A percentile compares a stretch with the other conserved stretches of the same genome.
Evolutionary conservation across 2,888 invertebrate genomes (phyloP).

Genomic region (Opisthograptis luteolata): DNA sequence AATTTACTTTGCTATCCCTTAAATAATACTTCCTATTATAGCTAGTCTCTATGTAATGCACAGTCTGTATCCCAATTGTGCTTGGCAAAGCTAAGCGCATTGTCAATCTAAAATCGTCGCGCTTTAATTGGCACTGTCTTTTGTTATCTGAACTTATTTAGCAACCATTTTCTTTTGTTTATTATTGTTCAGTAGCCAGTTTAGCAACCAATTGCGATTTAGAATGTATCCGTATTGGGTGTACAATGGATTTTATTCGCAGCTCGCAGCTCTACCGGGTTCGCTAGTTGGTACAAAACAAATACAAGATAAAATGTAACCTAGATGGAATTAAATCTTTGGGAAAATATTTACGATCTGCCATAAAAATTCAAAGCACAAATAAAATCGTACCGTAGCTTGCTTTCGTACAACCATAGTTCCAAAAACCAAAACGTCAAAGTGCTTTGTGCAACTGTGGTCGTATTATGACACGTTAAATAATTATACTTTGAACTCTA

Average conservation of each 20-base stretch:
- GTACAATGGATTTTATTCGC: not conserved
- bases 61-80: too few species aligned
- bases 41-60: too few species aligned
- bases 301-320: not conserved
- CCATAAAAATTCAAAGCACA: too few species aligned
- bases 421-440: too few species aligned
- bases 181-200: not conserved
- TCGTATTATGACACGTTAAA: too few species aligned
- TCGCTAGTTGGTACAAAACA: not conserved
- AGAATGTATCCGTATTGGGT: not conserved
- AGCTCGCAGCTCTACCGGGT: not conserved
- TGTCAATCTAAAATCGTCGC: not conserved
- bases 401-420: too few species aligned
- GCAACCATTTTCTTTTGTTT: constrained; percentile 1
- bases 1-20: too few species aligned
- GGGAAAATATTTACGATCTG: too few species aligned
- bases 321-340: not conserved
- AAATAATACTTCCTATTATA: too few species aligned
- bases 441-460: too few species aligned
- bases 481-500: too few species aligned
- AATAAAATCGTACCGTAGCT: too few species aligned
- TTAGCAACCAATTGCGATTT: constrained; percentile 3
- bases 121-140: not conserved
- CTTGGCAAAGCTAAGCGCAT: not conserved
- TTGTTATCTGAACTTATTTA: not conserved